phyloP scores from a whole-genome alignment of 1,140 invertebrate genomes.

The Thaumetopoea pityocampa region DNA sequence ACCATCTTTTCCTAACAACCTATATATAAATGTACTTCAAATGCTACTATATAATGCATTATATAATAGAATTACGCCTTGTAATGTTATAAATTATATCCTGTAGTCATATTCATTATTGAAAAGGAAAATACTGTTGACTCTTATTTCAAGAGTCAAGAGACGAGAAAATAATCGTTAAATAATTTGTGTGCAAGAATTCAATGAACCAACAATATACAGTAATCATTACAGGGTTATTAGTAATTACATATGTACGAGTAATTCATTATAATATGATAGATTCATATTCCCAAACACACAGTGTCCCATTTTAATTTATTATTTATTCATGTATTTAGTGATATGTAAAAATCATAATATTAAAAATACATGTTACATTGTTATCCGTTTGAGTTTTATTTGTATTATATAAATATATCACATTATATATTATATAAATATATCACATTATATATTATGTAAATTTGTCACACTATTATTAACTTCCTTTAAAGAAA shows the following conservation, averaged over 20 bases:
- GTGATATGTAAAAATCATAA: conserved; percentile 69
- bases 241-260: not conserved
- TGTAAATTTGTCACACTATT: conserved; percentile 21
- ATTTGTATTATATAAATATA: conserved; percentile 48
- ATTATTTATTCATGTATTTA: conserved; percentile 36
- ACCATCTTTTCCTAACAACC: no score
- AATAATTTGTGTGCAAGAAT: conserved; percentile 3
- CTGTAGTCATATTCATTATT: no score
- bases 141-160: not conserved
- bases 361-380: conserved; percentile 72
- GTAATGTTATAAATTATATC: no score
- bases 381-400: conserved; percentile 65
- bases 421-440: conserved; percentile 45
- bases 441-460: conserved; percentile 47
- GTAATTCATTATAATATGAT: not conserved
- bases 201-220: no score
- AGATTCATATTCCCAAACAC: conserved; percentile 9
- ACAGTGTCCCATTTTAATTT: conserved; percentile 7
- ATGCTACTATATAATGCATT: no score
- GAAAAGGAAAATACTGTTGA: no score
- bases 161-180: conserved; percentile 1
- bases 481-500: no score
- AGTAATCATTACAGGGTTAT: conserved; percentile 18
- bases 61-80: no score
- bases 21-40: no score